Base-by-base conservation (phyloP, 2,797 vertebrate species). In the Alectoris magna region DNA sequence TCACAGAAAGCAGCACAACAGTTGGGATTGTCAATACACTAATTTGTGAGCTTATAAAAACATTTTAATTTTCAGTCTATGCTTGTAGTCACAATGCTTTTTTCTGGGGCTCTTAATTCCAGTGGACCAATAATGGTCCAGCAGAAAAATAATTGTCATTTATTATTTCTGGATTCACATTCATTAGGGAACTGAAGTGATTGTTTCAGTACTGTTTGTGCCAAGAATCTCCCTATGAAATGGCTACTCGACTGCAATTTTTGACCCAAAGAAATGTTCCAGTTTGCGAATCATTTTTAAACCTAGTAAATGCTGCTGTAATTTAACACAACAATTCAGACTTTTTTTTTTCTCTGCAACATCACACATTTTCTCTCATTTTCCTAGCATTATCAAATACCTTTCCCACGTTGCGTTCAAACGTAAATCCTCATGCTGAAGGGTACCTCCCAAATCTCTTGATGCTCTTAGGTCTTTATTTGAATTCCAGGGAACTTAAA, bases 351-450 rank as follows among this genome's bases (percentile, higher is more conserved):
- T 41, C n/a, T 63, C 22, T 38, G 12, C 11, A 29, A 1, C 0
- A 0, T 63, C 44, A 58, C 16, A 76, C 26, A 2, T 14, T 82
- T 84, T 38, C 19, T 48, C 9, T 69, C 31, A 14, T 89, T 84
- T 84, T 46, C 10, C 7, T 41, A 5, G 11, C 48, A 1, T 73
- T 78, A 48, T 23, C 2, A 1, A 14, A 18, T 66, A 69, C 4
- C 8, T 43, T 64, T 66, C 7, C 16, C 16, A 39, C 92, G 11
- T 14, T 21, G 6, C 26, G 34, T 4, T 2, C 38, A 64, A 56
- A 59, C 4, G 22, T 7, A 21, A 71, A 43, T 60, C 11, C 27
- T 3, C 13, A 4, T 1, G 0, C 27, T 62, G 11, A 62, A 9
- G 10, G 9, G 3, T 27, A 82, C 9, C 24, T 76, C 21, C 6